Conservation (phyloP, 2,113 vertebrate species). For the Oryzias curvinotus region DNA sequence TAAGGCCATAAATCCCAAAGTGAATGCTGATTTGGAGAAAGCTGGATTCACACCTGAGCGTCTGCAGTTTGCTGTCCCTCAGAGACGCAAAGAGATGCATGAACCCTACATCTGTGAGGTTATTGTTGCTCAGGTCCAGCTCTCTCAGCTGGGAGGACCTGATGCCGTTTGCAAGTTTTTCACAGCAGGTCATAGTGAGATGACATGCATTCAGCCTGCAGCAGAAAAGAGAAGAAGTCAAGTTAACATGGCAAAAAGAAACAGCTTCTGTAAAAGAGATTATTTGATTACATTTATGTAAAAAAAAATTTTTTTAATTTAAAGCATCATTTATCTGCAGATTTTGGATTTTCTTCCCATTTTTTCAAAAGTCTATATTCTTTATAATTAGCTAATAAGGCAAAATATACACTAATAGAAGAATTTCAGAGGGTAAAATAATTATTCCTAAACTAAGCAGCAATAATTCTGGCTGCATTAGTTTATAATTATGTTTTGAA, state of each 20-base stretch:
- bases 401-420: too few species aligned
- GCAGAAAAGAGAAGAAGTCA: background rate
- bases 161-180: constrained; percentile 26
- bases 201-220: constrained; percentile 53
- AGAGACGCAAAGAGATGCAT: constrained; percentile 30
- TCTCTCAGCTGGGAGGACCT: constrained; percentile 36
- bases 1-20: background rate
- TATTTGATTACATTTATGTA: too few species aligned
- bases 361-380: too few species aligned
- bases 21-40: background rate
- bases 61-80: constrained; percentile 38
- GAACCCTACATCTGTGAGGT: constrained; percentile 55
- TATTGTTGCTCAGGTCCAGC: constrained; percentile 61
- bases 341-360: too few species aligned
- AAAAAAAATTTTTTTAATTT: too few species aligned
- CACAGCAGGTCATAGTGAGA: constrained; percentile 52
- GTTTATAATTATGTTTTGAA: too few species aligned
- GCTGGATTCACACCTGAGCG: constrained; percentile 38
- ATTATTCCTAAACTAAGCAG: too few species aligned
- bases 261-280: background rate
- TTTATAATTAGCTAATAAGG: too few species aligned
- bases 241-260: background rate
- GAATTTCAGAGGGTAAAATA: too few species aligned
- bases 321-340: too few species aligned
- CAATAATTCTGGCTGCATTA: too few species aligned